phyloP scores from a whole-genome alignment of 2,888 invertebrate genomes.

The Dynastes tityus region DNA sequence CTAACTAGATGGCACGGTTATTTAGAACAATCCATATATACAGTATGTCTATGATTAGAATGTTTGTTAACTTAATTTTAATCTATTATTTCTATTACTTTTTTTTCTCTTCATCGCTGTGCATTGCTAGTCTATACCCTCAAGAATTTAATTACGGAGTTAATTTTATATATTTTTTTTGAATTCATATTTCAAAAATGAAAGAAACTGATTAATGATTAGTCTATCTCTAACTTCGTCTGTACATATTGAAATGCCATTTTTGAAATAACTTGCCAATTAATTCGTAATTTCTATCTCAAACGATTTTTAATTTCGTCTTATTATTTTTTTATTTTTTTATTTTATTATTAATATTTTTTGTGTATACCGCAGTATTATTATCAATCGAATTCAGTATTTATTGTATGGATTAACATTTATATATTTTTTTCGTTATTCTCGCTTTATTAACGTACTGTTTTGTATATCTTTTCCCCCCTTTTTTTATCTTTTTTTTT shows the following conservation, averaged over 20 bases:
- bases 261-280: conserved; percentile 45
- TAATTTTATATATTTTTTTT: conserved; percentile 6
- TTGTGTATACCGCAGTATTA: conserved; percentile 41
- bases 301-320: conserved; percentile 9
- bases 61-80: not conserved
- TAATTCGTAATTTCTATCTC: conserved; percentile 13
- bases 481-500: no score
- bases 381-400: conserved; percentile 44
- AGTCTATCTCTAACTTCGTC: conserved; percentile 33
- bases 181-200: conserved; percentile 36
- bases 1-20: no score
- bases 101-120: not conserved
- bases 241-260: conserved; percentile 43
- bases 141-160: not conserved
- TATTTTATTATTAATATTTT: conserved; percentile 15
- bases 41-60: not conserved
- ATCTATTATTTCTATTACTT: no score
- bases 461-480: no score
- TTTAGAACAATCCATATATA: not conserved
- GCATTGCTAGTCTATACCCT: not conserved
- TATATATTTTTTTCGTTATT: conserved; percentile 25
- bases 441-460: not conserved
- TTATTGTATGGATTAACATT: conserved; percentile 30
- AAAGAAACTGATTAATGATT: conserved; percentile 30
- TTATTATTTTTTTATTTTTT: conserved; percentile 29